Evolutionary conservation across 2,888 invertebrate species (phyloP).

Genomic region (Mimas tiliae): DNA sequence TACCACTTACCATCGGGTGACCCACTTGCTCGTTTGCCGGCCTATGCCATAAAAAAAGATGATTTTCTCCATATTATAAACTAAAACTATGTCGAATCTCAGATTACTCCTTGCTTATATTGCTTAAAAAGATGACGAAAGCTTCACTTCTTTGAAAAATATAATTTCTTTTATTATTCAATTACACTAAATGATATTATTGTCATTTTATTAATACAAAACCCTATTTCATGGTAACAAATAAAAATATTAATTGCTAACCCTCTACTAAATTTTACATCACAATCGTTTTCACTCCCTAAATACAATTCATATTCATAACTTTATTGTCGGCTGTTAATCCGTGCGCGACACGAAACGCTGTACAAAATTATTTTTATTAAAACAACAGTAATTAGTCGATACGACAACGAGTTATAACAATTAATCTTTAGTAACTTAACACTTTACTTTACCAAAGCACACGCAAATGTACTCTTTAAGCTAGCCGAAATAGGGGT

Average conservation of each 20-base stretch:
- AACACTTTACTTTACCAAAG: conserved; percentile 27
- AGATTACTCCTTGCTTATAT: no score
- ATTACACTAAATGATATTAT: background rate
- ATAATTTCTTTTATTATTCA: background rate
- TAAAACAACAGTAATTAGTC: conserved; percentile 45
- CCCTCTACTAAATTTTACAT: background rate
- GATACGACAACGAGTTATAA: conserved; percentile 45
- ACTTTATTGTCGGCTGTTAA: conserved; percentile 9
- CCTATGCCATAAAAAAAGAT: no score
- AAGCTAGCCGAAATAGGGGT: conserved; percentile 31
- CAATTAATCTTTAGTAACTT: conserved; percentile 50
- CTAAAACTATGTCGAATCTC: no score
- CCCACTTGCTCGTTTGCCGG: no score
- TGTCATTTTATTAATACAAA: background rate
- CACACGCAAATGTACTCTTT: conserved; percentile 33
- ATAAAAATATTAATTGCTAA: conserved; percentile 10
- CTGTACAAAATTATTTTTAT: conserved; percentile 33
- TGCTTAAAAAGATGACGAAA: no score
- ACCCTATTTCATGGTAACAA: background rate
- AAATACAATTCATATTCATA: conserved; percentile 10
- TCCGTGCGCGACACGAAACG: conserved; percentile 8
- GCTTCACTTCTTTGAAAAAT: no score
- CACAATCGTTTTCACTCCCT: background rate
- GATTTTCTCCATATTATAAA: no score
- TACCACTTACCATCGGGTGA: no score